A percentile compares a stretch with the other conserved stretches of the same genome.
phyloP scores from a whole-genome alignment of 2,113 vertebrate genomes.

The Onychorhynchus coronatus region DNA sequence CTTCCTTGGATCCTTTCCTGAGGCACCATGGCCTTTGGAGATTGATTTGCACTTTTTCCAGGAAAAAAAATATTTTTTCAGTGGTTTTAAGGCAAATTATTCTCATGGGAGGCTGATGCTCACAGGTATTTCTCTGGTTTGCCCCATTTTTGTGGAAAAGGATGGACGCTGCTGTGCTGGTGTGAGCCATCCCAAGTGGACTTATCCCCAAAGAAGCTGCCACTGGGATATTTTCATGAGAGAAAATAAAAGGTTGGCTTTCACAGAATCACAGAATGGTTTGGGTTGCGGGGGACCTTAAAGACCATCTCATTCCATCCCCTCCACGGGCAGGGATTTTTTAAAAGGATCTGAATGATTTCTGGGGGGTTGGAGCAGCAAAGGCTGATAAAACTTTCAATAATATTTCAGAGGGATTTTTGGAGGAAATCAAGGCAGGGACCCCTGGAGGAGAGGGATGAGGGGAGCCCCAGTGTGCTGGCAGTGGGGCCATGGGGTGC shows the following conservation, averaged over 20 bases:
- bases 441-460: background rate
- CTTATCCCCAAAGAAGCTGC: background rate
- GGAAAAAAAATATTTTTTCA: rapidly evolving
- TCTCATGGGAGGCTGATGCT: background rate
- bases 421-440: background rate
- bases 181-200: background rate
- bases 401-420: rapidly evolving
- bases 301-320: background rate
- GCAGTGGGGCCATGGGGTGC: background rate
- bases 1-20: background rate
- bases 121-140: rapidly evolving
- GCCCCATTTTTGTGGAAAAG: background rate
- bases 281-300: background rate
- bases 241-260: background rate
- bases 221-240: rapidly evolving
- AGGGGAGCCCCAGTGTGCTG: background rate
- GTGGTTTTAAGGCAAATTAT: background rate
- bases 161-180: background rate
- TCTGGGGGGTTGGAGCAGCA: background rate
- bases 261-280: background rate
- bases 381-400: background rate
- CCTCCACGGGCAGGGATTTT: background rate
- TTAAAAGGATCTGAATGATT: background rate
- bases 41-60: background rate
- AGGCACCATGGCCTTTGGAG: rapidly evolving